Evolutionary conservation across 2,113 vertebrate genomes (phyloP), one percentile per base, ranked within the genome.

Genomic region (Rousettus leschenaultii): DNA sequence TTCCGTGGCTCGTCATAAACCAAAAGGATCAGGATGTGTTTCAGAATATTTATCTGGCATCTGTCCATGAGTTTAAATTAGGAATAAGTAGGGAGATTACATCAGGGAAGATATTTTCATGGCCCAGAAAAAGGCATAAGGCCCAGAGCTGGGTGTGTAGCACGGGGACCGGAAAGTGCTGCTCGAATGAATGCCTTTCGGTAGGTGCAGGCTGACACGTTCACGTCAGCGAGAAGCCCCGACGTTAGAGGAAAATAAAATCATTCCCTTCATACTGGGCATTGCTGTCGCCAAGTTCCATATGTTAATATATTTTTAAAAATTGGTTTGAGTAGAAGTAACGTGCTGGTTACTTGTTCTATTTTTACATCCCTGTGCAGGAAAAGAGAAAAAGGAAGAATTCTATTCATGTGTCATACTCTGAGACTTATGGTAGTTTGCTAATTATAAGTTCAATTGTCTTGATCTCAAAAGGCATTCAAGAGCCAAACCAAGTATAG

Each of bases 391-490:
- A 96, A 95, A 95, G 95, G 91, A 98, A 97, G 94, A 87, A 30
- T 88, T 94, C 94, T 97, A 95, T 97, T 97, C 92, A 86, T 95
- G 87, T 95, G 97, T 96, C 96, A 95, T 92, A 97, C 92, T 90
- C 92, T 66, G 63, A 95, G 90, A 97, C 92, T 97, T 97, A 95
- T 85, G 96, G 97, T 97, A 78, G 94, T 95, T 97, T 94, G 96
- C 96, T 97, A 97, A 98, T 98, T 97, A 97, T 95, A 97, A 96
- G 97, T 95, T 97, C 90, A 77, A 97, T 98, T 98, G 97, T 98
- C 95, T 97, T 92, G 53, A 73, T 87, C 95, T 96, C 89, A 90
- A 97, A 97, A 95, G 96, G 89, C 96, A 90, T 92, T 97, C 96
- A 96, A 22, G 48, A 95, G 53, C 94, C 91, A 89, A 95, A 97